Conservation (phyloP, 1,140 invertebrate genomes). For the Drosophila funebris region DNA sequence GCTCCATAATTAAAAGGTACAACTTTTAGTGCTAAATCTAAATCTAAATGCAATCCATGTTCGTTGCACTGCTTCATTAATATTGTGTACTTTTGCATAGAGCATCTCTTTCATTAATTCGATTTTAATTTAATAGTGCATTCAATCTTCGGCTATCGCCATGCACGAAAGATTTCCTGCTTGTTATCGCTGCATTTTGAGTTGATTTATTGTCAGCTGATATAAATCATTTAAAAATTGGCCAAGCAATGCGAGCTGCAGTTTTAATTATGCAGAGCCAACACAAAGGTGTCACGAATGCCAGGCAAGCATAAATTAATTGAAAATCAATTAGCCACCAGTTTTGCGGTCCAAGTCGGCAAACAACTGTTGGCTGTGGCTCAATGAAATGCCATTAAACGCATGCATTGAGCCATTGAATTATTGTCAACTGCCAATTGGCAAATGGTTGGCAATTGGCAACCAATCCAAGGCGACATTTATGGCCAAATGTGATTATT, state of each 20-base stretch:
- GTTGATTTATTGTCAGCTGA: slow-evolving; percentile 64
- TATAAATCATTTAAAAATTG: slow-evolving; percentile 74
- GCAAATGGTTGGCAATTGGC: slow-evolving; percentile 49
- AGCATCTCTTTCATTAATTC: background rate
- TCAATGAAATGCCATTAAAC: slow-evolving; percentile 44
- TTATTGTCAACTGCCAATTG: slow-evolving; percentile 57
- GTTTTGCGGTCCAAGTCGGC: slow-evolving; percentile 1
- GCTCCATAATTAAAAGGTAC: no score
- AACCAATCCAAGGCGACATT: slow-evolving; percentile 48
- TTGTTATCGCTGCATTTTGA: slow-evolving; percentile 56
- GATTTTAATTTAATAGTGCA: background rate
- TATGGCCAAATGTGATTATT: slow-evolving; percentile 49
- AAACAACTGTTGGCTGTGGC: slow-evolving; percentile 16
- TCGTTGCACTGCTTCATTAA: no score
- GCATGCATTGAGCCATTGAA: slow-evolving; percentile 47
- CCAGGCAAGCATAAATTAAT: slow-evolving; percentile 74
- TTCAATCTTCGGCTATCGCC: background rate
- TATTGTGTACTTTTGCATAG: no score
- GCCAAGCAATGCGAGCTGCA: slow-evolving; percentile 41
- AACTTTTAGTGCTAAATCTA: no score
- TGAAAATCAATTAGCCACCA: slow-evolving; percentile 74
- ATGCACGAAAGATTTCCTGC: slow-evolving; percentile 9
- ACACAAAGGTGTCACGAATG: slow-evolving; percentile 74
- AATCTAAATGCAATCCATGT: no score
- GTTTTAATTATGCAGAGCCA: slow-evolving; percentile 66